A percentile compares a stretch with the other conserved stretches of the same genome.
Conservation (phyloP, 2,113 vertebrate genomes). For the Proterorhinus semilunaris region DNA sequence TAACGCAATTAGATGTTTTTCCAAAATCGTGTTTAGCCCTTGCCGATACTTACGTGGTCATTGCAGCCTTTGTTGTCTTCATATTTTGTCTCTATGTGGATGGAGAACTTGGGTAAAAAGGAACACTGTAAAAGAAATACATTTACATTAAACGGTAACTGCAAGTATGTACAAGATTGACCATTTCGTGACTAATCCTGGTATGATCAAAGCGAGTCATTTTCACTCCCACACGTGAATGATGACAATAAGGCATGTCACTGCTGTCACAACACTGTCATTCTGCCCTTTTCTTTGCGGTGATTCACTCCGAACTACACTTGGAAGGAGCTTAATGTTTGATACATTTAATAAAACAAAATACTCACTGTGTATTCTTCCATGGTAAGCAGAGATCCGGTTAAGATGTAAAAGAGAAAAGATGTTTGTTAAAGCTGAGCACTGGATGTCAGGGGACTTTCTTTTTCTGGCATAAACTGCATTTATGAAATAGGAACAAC, state of each 20-base stretch:
- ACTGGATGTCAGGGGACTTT: not conserved
- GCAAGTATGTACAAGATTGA: not conserved
- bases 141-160: not conserved
- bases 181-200: not conserved
- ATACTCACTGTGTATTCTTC: constrained; percentile 95
- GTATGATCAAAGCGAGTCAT: not conserved
- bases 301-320: constrained; percentile 43
- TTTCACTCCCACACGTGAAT: constrained; percentile 21
- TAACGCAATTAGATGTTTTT: too few species aligned
- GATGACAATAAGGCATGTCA: constrained; percentile 28
- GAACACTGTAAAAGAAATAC: constrained; percentile 57
- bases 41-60: constrained; percentile 62
- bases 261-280: constrained; percentile 14
- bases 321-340: not conserved
- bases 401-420: constrained; percentile 45
- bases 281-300: not conserved
- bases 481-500: too few species aligned
- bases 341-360: not conserved
- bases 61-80: constrained; percentile 76
- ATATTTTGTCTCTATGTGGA: constrained; percentile 76
- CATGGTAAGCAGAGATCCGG: constrained; percentile 53
- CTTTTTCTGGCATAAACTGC: too few species aligned
- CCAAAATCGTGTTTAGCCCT: too few species aligned
- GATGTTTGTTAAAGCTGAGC: not conserved
- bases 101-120: constrained; percentile 75